A percentile compares a stretch with the other conserved stretches of the same genome.
Evolutionary conservation across 1,140 invertebrate species (phyloP).

Genomic region (Pseudachorutes palmiensis): DNA sequence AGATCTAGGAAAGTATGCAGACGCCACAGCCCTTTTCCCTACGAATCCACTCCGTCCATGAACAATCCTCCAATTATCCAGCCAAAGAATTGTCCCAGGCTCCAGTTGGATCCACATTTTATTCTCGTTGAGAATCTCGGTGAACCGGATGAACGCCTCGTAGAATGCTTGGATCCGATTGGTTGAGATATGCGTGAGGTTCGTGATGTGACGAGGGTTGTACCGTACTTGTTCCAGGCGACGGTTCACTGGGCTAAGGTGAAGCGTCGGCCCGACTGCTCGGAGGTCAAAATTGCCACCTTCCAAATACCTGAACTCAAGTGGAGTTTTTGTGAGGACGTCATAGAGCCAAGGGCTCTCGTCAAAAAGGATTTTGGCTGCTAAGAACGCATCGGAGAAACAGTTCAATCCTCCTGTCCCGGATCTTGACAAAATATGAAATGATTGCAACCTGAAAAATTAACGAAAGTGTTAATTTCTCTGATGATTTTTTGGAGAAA

Average conservation of each 20-base stretch:
- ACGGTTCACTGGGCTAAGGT: constrained; percentile 45
- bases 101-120: constrained; percentile 51
- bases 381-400: constrained; percentile 53
- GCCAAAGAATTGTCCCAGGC: constrained; percentile 58
- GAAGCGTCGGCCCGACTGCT: constrained; percentile 49
- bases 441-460: constrained; percentile 45
- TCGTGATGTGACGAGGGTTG: constrained; percentile 7
- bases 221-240: constrained; percentile 51
- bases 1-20: constrained; percentile 50
- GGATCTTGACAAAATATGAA: constrained; percentile 57
- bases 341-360: constrained; percentile 50
- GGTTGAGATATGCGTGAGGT: background rate
- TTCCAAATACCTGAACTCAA: constrained; percentile 59
- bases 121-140: constrained; percentile 45
- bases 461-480: background rate
- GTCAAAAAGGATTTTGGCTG: constrained; percentile 50
- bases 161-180: constrained; percentile 52
- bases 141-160: constrained; percentile 50
- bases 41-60: constrained; percentile 60
- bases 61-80: constrained; percentile 67
- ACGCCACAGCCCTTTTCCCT: constrained; percentile 51
- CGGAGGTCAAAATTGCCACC: constrained; percentile 47
- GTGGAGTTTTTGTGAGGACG: constrained; percentile 47
- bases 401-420: constrained; percentile 55
- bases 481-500: background rate